phyloP scores from a whole-genome alignment of 2,113 vertebrate species.

The Montifringilla adamsi region DNA sequence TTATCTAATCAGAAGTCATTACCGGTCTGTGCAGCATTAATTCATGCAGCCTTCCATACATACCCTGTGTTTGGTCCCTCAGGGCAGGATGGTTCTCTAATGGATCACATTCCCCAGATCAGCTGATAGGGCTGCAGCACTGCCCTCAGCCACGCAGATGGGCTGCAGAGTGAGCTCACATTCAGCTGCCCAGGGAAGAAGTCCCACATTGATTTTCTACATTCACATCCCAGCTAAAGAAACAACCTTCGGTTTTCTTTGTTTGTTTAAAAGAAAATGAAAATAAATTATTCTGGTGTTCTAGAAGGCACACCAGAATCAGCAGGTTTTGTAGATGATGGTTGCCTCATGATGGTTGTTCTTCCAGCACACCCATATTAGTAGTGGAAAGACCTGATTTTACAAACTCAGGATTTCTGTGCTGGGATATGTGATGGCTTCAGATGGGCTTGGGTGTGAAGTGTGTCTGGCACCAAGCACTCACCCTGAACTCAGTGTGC shows the following conservation, averaged over 20 bases:
- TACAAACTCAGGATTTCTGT: background rate
- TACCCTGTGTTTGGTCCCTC: background rate
- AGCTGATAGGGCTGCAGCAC: background rate
- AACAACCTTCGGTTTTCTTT: background rate
- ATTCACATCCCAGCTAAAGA: background rate
- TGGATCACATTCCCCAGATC: background rate
- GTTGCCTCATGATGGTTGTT: background rate
- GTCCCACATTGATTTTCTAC: background rate
- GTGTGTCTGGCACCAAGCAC: background rate
- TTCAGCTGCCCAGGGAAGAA: background rate
- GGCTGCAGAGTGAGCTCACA: background rate
- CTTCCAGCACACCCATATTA: background rate
- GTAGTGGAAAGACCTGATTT: background rate
- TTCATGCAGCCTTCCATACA: background rate
- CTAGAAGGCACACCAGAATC: background rate
- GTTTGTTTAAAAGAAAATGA: background rate
- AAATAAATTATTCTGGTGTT: background rate
- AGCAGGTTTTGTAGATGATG: rapidly evolving
- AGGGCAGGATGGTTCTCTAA: background rate
- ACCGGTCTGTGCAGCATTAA: slow-evolving; percentile 24
- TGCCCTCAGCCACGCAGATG: background rate
- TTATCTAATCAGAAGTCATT: slow-evolving; percentile 37
- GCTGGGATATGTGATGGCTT: background rate
- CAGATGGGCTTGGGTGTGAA: background rate
- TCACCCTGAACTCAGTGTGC: background rate